phyloP scores from a whole-genome alignment of 2,113 vertebrate genomes.

The Sinocyclocheilus rhinocerous region DNA sequence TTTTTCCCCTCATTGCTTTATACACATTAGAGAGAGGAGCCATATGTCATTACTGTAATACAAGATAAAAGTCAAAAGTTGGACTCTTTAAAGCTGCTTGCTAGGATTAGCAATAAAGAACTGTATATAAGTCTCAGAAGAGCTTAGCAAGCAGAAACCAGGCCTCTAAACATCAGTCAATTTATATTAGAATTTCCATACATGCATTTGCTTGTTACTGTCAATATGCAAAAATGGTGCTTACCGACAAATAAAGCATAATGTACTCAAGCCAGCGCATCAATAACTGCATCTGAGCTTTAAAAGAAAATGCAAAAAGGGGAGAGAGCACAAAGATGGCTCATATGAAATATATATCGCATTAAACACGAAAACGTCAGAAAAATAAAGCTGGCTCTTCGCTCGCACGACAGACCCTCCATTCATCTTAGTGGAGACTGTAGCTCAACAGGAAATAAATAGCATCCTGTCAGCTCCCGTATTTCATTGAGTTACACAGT shows the following conservation, averaged over 20 bases:
- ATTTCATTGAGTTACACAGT: conserved; percentile 77
- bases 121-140: conserved; percentile 89
- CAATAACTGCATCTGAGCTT: conserved; percentile 92
- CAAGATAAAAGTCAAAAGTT: conserved; percentile 76
- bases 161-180: conserved; percentile 93
- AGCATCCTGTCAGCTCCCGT: conserved; percentile 67
- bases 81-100: conserved; percentile 71
- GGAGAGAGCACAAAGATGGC: conserved; percentile 69
- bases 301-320: conserved; percentile 89
- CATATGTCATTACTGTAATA: conserved; percentile 76
- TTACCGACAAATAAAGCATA: conserved; percentile 99
- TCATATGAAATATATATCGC: conserved; percentile 76
- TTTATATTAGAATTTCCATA: conserved; percentile 99
- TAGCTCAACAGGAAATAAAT: conserved; percentile 72
- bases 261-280: conserved; percentile 92
- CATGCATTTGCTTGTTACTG: conserved; percentile 99
- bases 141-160: conserved; percentile 95
- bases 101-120: conserved; percentile 94
- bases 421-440: conserved; percentile 75
- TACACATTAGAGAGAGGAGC: conserved; percentile 74
- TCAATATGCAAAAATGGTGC: conserved; percentile 99
- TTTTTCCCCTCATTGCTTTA: conserved; percentile 53
- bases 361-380: conserved; percentile 82
- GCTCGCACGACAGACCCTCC: conserved; percentile 71
- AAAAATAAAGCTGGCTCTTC: conserved; percentile 81